Evolutionary conservation across 1,140 invertebrate genomes (phyloP), one percentile per base, ranked within the genome.

Genomic region (Paraescarpia echinospica): DNA sequence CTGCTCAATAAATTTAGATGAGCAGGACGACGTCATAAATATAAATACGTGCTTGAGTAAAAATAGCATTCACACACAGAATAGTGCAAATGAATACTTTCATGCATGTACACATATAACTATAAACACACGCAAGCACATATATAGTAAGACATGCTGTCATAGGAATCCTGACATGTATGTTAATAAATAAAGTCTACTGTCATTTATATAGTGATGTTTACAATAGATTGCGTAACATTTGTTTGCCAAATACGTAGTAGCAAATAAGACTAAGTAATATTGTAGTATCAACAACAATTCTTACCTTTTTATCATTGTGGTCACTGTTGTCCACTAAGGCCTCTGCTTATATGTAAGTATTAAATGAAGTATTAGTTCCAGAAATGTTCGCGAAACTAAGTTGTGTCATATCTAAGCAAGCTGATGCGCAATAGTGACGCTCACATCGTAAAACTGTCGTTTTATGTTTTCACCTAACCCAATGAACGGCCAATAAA

Each of bases 391-490:
- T 77, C 18, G 27, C 59, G 59, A 14, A 77, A 77, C 59, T 22
- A 41, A 41, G 4, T 41, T 41, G 41, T 41, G 41, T 41, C 41
- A 41, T 41, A 41, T 41, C 41, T 41, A 31, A 22, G 59, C 59
- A 77, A 77, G 4, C 59, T 18, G 27, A 77, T 77, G 27, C 59
- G 59, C 59, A 31, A 77, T 31, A 77, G 18, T 77, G 59, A 77
- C 59, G 59, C 59, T 77, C 59, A 77, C 59, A 77, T 77, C 59
- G 59, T 77, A 77, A 77, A 77, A 77, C 59, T 77, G 59, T 77
- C 59, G 59, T 77, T 77, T 77, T 77, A 77, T 77, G 59, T 77
- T 77, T 77, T 77, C 59, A 77, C 59, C 59, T 77, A 77, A 77
- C 59, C 59, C 59, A 77, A 77, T 77, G 59, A 77, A 77, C 59